phyloP scores from a whole-genome alignment of 2,113 vertebrate genomes.

The Boulengeromyrus knoepffleri region DNA sequence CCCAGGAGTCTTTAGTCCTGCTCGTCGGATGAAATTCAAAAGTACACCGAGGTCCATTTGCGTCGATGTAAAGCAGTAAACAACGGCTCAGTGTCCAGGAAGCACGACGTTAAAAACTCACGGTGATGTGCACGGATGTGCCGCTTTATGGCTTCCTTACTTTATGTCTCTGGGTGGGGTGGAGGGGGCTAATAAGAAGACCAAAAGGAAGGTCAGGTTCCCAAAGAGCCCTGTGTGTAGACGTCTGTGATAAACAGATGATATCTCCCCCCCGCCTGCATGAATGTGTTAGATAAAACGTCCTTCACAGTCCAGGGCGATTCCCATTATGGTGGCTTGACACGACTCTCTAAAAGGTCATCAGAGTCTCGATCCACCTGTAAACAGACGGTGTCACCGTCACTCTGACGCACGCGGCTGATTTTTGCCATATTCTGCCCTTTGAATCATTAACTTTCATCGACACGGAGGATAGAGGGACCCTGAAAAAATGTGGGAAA shows the following conservation, averaged over 20 bases:
- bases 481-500: not conserved
- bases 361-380: not conserved
- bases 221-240: not conserved
- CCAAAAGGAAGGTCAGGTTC: conserved; percentile 2
- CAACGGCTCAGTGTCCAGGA: not conserved
- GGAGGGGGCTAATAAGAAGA: not conserved
- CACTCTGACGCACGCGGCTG: not conserved
- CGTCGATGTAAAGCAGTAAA: not conserved
- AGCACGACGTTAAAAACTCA: not conserved
- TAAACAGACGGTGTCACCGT: not conserved
- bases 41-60: not conserved
- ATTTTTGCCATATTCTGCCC: not conserved
- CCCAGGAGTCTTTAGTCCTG: not conserved
- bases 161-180: not conserved
- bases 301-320: not conserved
- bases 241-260: not conserved
- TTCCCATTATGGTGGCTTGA: not conserved
- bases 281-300: not conserved
- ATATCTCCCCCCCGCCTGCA: not conserved
- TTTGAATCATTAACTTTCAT: conserved; percentile 1
- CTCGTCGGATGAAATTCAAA: not conserved
- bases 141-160: not conserved
- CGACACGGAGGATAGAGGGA: not conserved
- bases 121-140: not conserved
- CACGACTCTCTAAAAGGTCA: not conserved